Conservation (phyloP, 2,797 vertebrate species). For the Anableps anableps region DNA sequence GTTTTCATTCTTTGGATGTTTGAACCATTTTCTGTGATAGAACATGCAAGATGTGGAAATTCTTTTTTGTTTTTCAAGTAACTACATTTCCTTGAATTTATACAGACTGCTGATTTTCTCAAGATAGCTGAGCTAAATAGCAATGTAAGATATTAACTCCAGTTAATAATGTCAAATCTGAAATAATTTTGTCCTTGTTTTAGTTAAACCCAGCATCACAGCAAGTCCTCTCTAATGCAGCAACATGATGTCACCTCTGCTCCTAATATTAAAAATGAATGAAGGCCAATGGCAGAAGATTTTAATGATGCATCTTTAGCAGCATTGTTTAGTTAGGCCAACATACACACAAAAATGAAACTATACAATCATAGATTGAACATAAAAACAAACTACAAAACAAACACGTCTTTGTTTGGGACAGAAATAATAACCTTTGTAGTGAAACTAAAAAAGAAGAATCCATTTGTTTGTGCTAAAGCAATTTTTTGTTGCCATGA, state of each 20-base stretch:
- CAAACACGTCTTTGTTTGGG: neutral
- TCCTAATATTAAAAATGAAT: neutral
- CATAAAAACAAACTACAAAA: neutral
- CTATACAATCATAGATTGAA: neutral
- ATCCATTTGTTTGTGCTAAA: neutral
- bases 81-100: neutral
- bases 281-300: neutral
- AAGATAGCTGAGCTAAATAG: neutral
- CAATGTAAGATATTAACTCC: neutral
- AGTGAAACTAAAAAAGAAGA: neutral
- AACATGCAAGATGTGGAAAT: neutral
- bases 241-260: neutral
- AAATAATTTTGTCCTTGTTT: neutral
- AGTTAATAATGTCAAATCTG: neutral
- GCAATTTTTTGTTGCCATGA: constrained; percentile 1
- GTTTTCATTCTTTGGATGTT: neutral
- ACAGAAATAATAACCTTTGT: neutral
- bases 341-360: neutral
- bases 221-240: neutral
- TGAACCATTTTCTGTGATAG: neutral
- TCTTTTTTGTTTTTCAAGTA: neutral
- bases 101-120: neutral
- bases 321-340: neutral
- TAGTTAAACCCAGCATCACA: neutral
- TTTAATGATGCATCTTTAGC: neutral